phyloP scores from a whole-genome alignment of 1,140 invertebrate genomes.

The Ceratosolen solmsi region DNA sequence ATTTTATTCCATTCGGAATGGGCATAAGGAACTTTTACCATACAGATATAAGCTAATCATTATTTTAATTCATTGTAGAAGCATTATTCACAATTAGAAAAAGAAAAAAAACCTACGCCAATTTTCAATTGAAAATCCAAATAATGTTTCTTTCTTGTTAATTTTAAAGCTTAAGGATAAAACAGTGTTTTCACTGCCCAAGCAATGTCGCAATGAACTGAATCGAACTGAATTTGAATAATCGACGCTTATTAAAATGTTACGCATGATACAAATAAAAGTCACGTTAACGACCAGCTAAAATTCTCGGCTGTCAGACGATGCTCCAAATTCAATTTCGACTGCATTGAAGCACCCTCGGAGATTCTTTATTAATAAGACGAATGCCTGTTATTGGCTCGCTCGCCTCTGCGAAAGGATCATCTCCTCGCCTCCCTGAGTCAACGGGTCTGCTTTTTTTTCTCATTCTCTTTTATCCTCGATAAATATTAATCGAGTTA shows the following conservation, averaged over 20 bases:
- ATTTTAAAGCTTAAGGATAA: no score
- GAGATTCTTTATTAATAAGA: neutral
- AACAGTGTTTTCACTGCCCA: neutral
- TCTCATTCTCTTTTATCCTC: neutral
- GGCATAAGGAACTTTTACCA: no score
- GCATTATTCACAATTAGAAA: no score
- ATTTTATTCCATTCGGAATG: no score
- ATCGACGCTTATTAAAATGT: neutral
- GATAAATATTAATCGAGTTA: neutral
- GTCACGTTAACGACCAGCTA: neutral
- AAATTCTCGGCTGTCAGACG: neutral
- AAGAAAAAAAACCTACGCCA: no score
- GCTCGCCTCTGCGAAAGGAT: neutral
- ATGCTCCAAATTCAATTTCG: neutral
- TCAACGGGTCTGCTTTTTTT: neutral
- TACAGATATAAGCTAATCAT: no score
- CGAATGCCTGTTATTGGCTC: neutral
- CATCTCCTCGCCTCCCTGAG: neutral
- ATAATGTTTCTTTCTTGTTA: no score
- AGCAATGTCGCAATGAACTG: neutral
- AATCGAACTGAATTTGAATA: conserved; percentile 1
- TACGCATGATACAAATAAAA: neutral
- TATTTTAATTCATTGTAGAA: no score
- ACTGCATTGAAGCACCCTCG: neutral
- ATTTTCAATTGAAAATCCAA: no score